These are phyloP conservation scores for Valencia hispanica DNA, from an alignment of 2,797 vertebrate genomes.

Conservation along the genomic window DNA sequence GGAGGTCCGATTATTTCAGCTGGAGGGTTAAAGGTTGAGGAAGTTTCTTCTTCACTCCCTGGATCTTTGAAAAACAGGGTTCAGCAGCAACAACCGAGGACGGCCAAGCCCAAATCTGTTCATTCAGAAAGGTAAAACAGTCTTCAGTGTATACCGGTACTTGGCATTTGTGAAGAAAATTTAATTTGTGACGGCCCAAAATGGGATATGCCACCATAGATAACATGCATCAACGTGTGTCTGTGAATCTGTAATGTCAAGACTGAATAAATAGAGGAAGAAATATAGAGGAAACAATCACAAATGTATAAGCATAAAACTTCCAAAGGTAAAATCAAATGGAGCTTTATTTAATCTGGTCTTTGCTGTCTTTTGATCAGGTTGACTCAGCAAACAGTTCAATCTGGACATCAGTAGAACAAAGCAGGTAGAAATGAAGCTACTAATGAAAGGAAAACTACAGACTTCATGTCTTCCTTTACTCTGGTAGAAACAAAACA, in stretches of 20 bases:
- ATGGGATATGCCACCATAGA: not conserved
- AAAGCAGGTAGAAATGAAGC: too few species aligned
- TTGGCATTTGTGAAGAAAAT: too few species aligned
- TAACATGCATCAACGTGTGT: not conserved
- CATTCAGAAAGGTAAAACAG: not conserved
- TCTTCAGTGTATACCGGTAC: too few species aligned
- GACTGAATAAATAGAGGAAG: not conserved
- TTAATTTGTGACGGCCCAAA: not conserved
- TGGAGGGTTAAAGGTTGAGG: conserved; percentile 24
- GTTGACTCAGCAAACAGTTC: too few species aligned
- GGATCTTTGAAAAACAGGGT: not conserved
- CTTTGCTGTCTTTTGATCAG: not conserved
- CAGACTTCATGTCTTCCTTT: too few species aligned
- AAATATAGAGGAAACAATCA: not conserved
- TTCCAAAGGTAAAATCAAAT: not conserved
- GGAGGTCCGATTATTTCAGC: conserved; percentile 15
- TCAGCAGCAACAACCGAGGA: not conserved
- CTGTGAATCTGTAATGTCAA: not conserved
- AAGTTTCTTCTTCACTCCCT: not conserved
- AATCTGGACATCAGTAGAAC: too few species aligned
- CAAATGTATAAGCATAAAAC: not conserved
- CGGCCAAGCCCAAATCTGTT: not conserved
- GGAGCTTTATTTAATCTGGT: not conserved
- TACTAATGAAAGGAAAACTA: too few species aligned
- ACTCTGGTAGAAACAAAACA: too few species aligned